Conservation (phyloP, 2,888 invertebrate genomes). For the Cerastis rubricosa region DNA sequence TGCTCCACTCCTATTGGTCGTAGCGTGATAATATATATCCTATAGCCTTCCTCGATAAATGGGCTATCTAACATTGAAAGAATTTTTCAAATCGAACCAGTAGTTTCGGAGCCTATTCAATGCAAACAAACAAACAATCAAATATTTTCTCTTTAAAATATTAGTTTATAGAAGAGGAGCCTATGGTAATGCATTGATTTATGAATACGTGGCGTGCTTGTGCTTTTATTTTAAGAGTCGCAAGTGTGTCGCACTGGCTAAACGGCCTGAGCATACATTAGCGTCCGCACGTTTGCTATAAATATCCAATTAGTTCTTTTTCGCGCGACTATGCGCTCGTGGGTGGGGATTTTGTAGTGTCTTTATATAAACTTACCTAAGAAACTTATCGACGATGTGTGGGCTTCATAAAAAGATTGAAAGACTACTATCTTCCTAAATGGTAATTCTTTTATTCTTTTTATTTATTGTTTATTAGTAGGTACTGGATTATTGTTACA, state of each 20-base stretch:
- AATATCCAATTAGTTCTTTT: not conserved
- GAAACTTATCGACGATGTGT: not conserved
- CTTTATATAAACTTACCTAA: not conserved
- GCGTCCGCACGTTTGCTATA: constrained; percentile 1
- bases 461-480: not conserved
- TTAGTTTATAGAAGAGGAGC: too few relatives aligned
- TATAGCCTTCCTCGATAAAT: too few relatives aligned
- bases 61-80: too few relatives aligned
- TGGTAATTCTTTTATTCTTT: not conserved
- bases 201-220: constrained; percentile 44
- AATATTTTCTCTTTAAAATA: too few relatives aligned
- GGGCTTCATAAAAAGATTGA: not conserved
- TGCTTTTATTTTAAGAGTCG: constrained; percentile 48
- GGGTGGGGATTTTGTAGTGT: not conserved
- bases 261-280: constrained; percentile 13
- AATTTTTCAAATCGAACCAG: too few relatives aligned
- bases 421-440: not conserved
- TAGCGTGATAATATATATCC: too few relatives aligned
- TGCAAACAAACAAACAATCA: too few relatives aligned
- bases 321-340: not conserved
- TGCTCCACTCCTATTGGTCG: too few relatives aligned
- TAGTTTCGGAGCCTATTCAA: too few relatives aligned
- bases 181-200: too few relatives aligned
- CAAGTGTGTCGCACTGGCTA: constrained; percentile 28
- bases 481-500: not conserved